Base-by-base conservation (phyloP, 2,888 invertebrate species). In the Corbicula japonica region DNA sequence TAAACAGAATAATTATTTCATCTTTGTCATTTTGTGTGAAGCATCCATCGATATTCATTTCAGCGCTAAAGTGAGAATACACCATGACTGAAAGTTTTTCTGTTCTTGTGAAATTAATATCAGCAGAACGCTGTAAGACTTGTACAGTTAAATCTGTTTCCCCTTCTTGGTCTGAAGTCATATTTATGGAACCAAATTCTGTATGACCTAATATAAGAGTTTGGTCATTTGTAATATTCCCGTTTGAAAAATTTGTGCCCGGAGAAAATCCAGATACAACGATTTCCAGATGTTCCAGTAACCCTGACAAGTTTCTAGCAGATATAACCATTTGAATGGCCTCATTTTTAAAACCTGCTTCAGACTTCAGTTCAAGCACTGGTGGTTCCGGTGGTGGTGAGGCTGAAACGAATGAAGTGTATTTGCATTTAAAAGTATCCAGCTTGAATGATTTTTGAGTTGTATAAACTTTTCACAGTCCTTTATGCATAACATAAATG, bases 271-370 rank as follows among this genome's bases (percentile, higher is more conserved):
- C 62, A 28, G 62, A 48, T 41, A 62, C 21, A 18, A 21, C 23
- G 12, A 62, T 62, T 2, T n/a, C 30, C 12, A 62, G 30, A 30
- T 62, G 46, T 6, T 62, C 48, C 0, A 48, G 32, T 15, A 5
- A 32, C 15, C 62, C 62, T 30, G 62, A 48, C 18, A 62, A 32
- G 28, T 62, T 62, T 46, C 32, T 62, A 12, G 62, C 62, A 18
- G 62, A 62, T 2, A 62, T 62, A 2, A 32, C 21, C 21, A 62
- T 21, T 32, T 62, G 8, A 30, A 62, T 62, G 0, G 32, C 10
- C 32, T 48, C 46, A 48, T 46, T 48, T 18, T 21, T n/a, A 62
- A 48, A 62, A 30, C 62, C 62, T 32, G n/a, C n/a, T 2, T 5
- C 15, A 48, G 62, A 44, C 34, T 28, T 1, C 18, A 62, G 15